Conservation (phyloP, 2,888 invertebrate genomes). For the Hirtodrosophila duncani region DNA sequence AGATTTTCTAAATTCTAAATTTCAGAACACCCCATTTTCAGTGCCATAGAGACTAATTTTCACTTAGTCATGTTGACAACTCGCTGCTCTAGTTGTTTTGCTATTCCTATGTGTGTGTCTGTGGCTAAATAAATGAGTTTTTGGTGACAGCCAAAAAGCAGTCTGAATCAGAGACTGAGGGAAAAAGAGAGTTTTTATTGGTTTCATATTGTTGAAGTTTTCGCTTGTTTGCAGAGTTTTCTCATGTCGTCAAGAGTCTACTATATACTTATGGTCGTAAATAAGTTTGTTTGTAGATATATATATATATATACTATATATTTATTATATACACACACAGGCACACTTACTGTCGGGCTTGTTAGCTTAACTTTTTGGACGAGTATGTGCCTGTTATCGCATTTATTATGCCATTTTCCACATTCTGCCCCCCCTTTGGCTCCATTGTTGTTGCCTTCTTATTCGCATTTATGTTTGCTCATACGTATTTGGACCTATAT, state of each 20-base stretch:
- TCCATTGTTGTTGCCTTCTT: conserved; percentile 12
- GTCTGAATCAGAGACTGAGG: conserved; percentile 3
- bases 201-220: conserved; percentile 45
- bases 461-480: no score
- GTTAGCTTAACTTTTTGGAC: conserved; percentile 38
- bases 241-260: neutral
- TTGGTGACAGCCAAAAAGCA: conserved; percentile 4
- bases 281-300: neutral
- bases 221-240: no score
- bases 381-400: conserved; percentile 40
- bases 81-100: no score
- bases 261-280: neutral
- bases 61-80: conserved; percentile 10
- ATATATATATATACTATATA: neutral
- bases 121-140: conserved; percentile 39
- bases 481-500: no score
- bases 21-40: neutral
- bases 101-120: neutral
- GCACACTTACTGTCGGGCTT: conserved; percentile 24
- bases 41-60: neutral
- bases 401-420: conserved; percentile 54
- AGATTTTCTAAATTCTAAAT: neutral
- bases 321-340: conserved; percentile 11
- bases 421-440: no score
- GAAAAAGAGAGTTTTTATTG: conserved; percentile 27